Conservation (phyloP, 2,113 vertebrate genomes). For the Helogale parvula region DNA sequence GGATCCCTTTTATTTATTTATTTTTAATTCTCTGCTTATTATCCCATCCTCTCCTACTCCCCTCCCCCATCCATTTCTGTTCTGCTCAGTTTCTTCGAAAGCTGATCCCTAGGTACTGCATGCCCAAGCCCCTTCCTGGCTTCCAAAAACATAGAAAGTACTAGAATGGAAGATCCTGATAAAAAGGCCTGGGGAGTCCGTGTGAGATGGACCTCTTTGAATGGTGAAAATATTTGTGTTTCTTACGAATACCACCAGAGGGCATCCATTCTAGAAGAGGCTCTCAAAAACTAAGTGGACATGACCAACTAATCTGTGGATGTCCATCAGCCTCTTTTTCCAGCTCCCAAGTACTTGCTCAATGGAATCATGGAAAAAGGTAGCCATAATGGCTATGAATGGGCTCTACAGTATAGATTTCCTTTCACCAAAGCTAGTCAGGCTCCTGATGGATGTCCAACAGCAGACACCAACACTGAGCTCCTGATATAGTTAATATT, state of each 20-base stretch:
- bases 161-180: neutral
- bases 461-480: neutral
- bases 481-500: neutral
- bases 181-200: neutral
- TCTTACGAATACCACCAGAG: conserved; percentile 26
- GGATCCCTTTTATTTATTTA: neutral
- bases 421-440: neutral
- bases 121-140: neutral
- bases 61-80: neutral
- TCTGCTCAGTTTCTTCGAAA: neutral
- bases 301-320: neutral
- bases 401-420: neutral
- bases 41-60: neutral
- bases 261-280: neutral
- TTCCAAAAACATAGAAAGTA: neutral
- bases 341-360: neutral
- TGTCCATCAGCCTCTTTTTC: neutral
- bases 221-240: neutral
- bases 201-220: neutral
- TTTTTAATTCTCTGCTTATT: neutral
- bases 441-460: neutral
- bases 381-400: neutral
- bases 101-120: neutral
- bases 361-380: neutral
- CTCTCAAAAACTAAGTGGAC: neutral